A percentile compares a stretch with the other conserved stretches of the same genome.
These are phyloP conservation scores for Phaenicophaeus curvirostris DNA, from an alignment of 2,797 vertebrate genomes.

Conservation along the genomic window DNA sequence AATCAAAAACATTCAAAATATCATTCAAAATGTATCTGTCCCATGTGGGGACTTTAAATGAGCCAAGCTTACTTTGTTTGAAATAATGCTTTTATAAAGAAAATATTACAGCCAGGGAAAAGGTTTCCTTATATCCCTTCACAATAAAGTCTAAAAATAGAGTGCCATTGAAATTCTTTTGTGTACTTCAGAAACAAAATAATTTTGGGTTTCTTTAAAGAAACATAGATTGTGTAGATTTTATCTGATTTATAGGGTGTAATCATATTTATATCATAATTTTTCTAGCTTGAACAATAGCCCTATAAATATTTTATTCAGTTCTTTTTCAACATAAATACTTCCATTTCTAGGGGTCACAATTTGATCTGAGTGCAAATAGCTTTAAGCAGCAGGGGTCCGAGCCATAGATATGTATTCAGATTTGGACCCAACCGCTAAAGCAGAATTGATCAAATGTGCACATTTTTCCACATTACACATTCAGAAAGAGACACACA, in stretches of 20 bases:
- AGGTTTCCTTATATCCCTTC: slow-evolving; percentile 15
- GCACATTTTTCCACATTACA: neutral
- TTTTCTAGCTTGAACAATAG: slow-evolving; percentile 30
- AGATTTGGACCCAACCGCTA: neutral
- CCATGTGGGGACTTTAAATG: slow-evolving; percentile 38
- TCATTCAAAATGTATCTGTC: slow-evolving; percentile 46
- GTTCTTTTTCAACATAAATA: slow-evolving; percentile 21
- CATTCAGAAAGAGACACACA: neutral
- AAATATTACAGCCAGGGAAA: slow-evolving; percentile 20
- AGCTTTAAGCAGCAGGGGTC: slow-evolving; percentile 10
- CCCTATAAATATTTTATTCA: slow-evolving; percentile 49
- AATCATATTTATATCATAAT: slow-evolving; percentile 47
- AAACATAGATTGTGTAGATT: slow-evolving; percentile 6
- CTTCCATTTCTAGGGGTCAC: slow-evolving; percentile 18
- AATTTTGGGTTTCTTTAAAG: neutral
- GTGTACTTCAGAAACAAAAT: slow-evolving; percentile 1
- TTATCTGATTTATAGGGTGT: slow-evolving; percentile 35
- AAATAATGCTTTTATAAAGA: slow-evolving; percentile 42
- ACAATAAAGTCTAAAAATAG: slow-evolving; percentile 24
- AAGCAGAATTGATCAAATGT: neutral
- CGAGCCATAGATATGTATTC: neutral
- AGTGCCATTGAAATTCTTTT: slow-evolving; percentile 23
- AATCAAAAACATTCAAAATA: slow-evolving; percentile 48
- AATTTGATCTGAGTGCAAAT: slow-evolving; percentile 44
- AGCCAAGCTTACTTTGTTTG: slow-evolving; percentile 34